Base-by-base conservation (phyloP, 30 jellyfish, hydroid and myxozoan species). In the Aurelia sp. region DNA sequence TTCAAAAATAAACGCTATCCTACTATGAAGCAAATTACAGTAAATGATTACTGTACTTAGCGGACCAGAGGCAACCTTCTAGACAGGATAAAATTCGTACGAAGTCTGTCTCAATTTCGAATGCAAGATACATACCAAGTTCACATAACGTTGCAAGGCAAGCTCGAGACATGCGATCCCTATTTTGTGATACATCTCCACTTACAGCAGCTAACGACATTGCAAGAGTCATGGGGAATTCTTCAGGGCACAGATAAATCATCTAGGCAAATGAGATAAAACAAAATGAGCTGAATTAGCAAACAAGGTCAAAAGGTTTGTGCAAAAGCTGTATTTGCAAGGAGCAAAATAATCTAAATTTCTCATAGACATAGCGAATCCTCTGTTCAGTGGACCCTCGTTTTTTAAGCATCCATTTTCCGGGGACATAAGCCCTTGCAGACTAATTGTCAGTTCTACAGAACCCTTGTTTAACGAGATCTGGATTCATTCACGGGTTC, bases 131-230 rank as follows among this genome's bases (percentile, higher is more conserved):
- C 92, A 12, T 67, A 90, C 99, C 99, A 22, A 95, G 86, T 69
- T 95, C 99, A 60, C 99, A 95, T 50, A 95, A 41, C 4, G 99
- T 90, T 6, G 99, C 99, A 24, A 95, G 93, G 74, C 98, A 95
- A 8, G 99, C 98, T 44, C 98, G 72, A 27, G 99, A 85, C 98
- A 95, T 84, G 18, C 97, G 96, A 64, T 95, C 99, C 59, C 84
- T 92, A 44, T 90, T 97, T 59, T 90, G 97, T 6, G 98, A 85
- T 40, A 90, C 35, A 81, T 95, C 99, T 20, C 88, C 72, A 64
- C 99, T 89, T 3, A 95, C 75, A 0, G 99, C 96, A 9, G 99
- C 87, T 59, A 95, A 65, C 8, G 98, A 78, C 99, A 95, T 95
- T 51, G 95, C 99, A 13, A 95, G 72, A 31, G 98, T 84, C 91